Evolutionary conservation across 2,797 vertebrate species (phyloP).

Genomic region (Holocentrus rufus): DNA sequence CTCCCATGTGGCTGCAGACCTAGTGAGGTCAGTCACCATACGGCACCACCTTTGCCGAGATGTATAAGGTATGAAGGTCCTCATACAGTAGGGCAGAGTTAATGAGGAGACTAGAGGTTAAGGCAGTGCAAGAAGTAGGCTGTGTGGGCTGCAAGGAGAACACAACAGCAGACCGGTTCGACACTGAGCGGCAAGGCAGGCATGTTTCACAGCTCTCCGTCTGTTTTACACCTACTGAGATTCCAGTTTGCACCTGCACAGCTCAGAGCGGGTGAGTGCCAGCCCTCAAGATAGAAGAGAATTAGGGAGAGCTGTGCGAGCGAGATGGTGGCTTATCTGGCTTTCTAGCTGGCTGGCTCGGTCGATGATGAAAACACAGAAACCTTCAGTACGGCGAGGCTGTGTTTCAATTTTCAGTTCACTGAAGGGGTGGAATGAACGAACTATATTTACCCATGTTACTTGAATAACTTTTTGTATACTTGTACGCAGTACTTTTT

Average conservation of each 20-base stretch:
- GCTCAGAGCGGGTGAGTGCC: slow-evolving; percentile 1
- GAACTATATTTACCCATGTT: too few species aligned
- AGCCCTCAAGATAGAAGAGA: slow-evolving; percentile 14
- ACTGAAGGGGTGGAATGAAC: too few species aligned
- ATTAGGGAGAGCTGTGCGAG: background rate
- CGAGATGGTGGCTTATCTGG: background rate
- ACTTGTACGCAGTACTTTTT: background rate
- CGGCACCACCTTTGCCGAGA: background rate
- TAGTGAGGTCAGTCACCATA: background rate
- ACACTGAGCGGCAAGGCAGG: slow-evolving; percentile 11
- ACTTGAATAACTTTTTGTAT: too few species aligned
- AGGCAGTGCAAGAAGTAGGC: background rate
- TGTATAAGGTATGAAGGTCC: background rate
- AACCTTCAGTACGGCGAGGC: slow-evolving; percentile 10
- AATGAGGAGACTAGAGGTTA: slow-evolving; percentile 8
- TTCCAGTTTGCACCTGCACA: slow-evolving; percentile 32
- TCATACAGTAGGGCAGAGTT: background rate
- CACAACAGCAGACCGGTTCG: slow-evolving; percentile 16
- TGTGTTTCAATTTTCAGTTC: slow-evolving; percentile 4
- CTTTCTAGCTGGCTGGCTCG: slow-evolving; percentile 15
- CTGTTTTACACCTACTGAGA: slow-evolving; percentile 39
- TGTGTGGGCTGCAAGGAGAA: slow-evolving; percentile 9
- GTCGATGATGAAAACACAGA: slow-evolving; percentile 34
- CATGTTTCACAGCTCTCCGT: slow-evolving; percentile 29
- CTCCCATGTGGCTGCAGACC: background rate